Conservation (phyloP, 2,113 vertebrate species). For the Pseudorectes ferrugineus region DNA sequence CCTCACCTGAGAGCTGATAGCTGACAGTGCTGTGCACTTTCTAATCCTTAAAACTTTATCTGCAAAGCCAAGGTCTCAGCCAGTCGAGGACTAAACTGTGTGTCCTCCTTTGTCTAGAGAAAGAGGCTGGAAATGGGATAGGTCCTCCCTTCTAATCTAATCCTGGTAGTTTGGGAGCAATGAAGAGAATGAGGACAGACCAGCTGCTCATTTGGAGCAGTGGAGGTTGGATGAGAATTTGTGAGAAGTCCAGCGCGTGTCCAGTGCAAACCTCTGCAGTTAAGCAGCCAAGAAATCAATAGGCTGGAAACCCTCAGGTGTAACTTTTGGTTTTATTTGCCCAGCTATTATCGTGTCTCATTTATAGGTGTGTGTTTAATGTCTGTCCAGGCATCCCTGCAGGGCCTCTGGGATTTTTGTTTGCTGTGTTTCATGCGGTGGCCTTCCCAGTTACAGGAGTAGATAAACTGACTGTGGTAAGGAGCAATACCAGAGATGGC, state of each 20-base stretch:
- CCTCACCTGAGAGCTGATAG: not conserved
- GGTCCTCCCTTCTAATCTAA: not conserved
- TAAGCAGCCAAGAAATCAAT: not conserved
- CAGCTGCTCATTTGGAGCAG: not conserved
- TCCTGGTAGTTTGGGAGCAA: not conserved
- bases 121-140: not conserved
- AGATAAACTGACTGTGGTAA: too few relatives aligned
- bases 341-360: not conserved
- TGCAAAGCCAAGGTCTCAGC: not conserved
- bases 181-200: not conserved
- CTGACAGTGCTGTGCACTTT: not conserved
- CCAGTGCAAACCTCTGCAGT: not conserved
- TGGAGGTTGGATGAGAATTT: not conserved
- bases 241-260: not conserved
- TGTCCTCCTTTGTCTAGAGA: not conserved
- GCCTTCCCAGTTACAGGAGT: not conserved
- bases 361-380: not conserved
- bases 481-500: not conserved
- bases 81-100: too few relatives aligned
- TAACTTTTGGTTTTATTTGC: not conserved
- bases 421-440: not conserved
- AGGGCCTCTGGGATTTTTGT: not conserved
- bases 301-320: not conserved
- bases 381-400: not conserved
- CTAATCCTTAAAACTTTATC: not conserved